Percentiles rank a stretch among this genome's conserved stretches.
phyloP scores from a whole-genome alignment of 2,888 invertebrate genomes.

The Cynaeus angustus region DNA sequence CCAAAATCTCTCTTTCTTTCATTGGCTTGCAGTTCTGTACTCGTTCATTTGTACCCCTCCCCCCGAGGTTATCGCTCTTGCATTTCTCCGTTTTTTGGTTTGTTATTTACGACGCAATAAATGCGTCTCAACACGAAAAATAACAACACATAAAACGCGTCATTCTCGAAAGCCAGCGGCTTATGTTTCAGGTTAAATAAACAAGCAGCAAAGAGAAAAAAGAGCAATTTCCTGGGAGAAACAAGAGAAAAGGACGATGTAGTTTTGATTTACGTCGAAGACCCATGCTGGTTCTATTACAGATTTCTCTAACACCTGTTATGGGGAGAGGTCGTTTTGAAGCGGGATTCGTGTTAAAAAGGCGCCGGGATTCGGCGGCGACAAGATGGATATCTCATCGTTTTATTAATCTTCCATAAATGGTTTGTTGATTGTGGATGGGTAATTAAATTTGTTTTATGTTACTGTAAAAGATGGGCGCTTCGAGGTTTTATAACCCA shows the following conservation, averaged over 20 bases:
- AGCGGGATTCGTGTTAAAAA: slow-evolving; percentile 8
- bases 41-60: background rate
- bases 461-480: slow-evolving; percentile 35
- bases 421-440: slow-evolving; percentile 40
- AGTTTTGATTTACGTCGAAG: slow-evolving; percentile 40
- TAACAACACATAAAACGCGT: slow-evolving; percentile 46
- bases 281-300: slow-evolving; percentile 33
- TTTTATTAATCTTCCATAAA: slow-evolving; percentile 45
- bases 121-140: slow-evolving; percentile 47
- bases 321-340: background rate
- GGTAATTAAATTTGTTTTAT: slow-evolving; percentile 46
- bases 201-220: slow-evolving; percentile 22
- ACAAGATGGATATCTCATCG: slow-evolving; percentile 33
- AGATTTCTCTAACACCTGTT: slow-evolving; percentile 44
- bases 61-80: slow-evolving; percentile 44
- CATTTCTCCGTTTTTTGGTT: slow-evolving; percentile 48
- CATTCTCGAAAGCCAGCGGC: slow-evolving; percentile 43
- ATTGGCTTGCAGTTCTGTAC: background rate
- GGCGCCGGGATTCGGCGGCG: slow-evolving; percentile 27
- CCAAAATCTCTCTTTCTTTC: too few species aligned
- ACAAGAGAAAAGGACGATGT: slow-evolving; percentile 5
- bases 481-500: slow-evolving; percentile 20
- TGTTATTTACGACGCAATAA: slow-evolving; percentile 48
- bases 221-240: slow-evolving; percentile 32
- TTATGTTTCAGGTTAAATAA: slow-evolving; percentile 46